Evolutionary conservation across 2,797 vertebrate genomes (phyloP).

Genomic region (Erithacus rubecula): DNA sequence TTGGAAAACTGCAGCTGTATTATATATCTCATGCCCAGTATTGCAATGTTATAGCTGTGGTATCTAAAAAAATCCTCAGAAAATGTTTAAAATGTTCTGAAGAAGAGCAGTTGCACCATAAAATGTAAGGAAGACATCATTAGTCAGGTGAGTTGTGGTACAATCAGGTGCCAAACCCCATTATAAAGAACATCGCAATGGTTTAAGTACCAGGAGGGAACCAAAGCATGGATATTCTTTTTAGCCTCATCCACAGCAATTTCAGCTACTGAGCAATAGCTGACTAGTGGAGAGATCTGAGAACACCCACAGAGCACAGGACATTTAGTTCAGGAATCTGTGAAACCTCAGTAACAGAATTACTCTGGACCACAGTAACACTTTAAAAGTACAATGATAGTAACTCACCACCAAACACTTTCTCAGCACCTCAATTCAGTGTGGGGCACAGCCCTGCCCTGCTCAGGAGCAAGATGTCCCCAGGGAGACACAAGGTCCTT

Average conservation of each 20-base stretch:
- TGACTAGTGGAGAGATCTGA: not conserved
- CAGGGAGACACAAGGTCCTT: not conserved
- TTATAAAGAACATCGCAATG: not conserved
- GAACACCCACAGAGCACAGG: not conserved
- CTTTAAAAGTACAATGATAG: not conserved
- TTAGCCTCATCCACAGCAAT: not conserved
- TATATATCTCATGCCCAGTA: not conserved
- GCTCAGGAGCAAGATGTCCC: not conserved
- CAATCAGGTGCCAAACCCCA: not conserved
- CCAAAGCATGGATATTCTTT: not conserved
- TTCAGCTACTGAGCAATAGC: not conserved
- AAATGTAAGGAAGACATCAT: not conserved
- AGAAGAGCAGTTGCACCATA: not conserved
- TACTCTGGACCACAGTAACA: not conserved
- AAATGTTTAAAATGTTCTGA: not conserved
- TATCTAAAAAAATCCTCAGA: not conserved
- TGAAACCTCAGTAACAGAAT: not conserved
- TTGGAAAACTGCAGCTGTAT: not conserved
- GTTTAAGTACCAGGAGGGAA: not conserved
- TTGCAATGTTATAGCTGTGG: not conserved
- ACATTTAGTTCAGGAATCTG: not conserved
- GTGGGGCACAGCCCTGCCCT: fast-evolving
- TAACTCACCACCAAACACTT: not conserved
- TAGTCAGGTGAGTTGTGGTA: not conserved
- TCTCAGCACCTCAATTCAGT: not conserved